A percentile compares a stretch with the other conserved stretches of the same genome.
Evolutionary conservation across 1,140 invertebrate genomes (phyloP).

Genomic region (Prorops nasuta): DNA sequence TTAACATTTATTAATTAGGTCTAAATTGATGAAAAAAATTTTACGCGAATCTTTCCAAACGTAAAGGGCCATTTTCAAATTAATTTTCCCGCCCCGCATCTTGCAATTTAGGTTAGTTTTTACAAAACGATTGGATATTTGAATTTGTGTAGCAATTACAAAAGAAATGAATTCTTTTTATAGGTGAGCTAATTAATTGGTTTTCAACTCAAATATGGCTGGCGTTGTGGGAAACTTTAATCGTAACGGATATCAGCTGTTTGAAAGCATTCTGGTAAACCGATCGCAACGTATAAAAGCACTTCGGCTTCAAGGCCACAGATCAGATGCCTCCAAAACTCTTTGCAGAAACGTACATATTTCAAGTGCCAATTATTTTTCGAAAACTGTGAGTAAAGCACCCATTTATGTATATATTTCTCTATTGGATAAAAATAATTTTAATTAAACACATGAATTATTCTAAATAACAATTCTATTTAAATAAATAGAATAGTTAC

Average conservation of each 20-base stretch:
- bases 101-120: not conserved
- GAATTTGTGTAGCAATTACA: not conserved
- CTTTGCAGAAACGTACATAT: conserved; percentile 6
- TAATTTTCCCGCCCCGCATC: not conserved
- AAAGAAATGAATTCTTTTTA: not conserved
- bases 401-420: not conserved
- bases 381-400: conserved; percentile 17
- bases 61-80: not conserved
- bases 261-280: conserved; percentile 7
- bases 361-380: conserved; percentile 4
- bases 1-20: too few species aligned
- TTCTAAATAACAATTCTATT: too few species aligned
- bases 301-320: not conserved
- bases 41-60: too few species aligned
- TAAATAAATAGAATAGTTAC: too few species aligned
- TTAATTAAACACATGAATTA: too few species aligned
- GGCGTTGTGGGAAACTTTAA: conserved; percentile 19
- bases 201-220: too few species aligned
- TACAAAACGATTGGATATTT: not conserved
- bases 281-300: conserved; percentile 5
- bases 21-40: too few species aligned
- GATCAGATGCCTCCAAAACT: not conserved
- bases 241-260: conserved; percentile 23
- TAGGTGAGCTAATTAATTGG: not conserved
- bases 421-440: not conserved